Evolutionary conservation across 2,888 invertebrate species (phyloP).

Genomic region (Mimas tiliae): DNA sequence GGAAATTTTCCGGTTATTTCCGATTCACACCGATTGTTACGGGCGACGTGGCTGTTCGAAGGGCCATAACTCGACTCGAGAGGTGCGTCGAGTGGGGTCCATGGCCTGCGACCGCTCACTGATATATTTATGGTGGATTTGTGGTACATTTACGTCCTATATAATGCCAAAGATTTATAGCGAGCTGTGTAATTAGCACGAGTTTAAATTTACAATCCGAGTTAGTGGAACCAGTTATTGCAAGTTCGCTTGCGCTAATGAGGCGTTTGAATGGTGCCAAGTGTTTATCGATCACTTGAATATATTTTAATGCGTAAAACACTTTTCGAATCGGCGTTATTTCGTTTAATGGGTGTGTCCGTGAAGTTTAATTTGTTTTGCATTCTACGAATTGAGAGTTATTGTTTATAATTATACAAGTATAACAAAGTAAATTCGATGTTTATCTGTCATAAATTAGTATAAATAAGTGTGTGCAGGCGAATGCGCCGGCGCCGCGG

Average conservation of each 20-base stretch:
- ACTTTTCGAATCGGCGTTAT: constrained; percentile 1
- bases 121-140: constrained; percentile 71
- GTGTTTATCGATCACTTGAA: constrained; percentile 41
- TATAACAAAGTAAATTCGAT: constrained; percentile 49
- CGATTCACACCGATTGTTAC: constrained; percentile 81
- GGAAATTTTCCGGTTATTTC: constrained; percentile 83
- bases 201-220: constrained; percentile 64
- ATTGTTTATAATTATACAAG: constrained; percentile 28
- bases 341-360: not conserved
- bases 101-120: constrained; percentile 72
- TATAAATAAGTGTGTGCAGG: constrained; percentile 70
- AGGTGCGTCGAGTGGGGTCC: constrained; percentile 78
- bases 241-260: constrained; percentile 58
- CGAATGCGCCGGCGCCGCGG: constrained; percentile 79
- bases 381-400: constrained; percentile 21
- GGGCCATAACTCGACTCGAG: constrained; percentile 68
- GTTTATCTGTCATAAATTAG: constrained; percentile 81
- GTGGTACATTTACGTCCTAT: constrained; percentile 75
- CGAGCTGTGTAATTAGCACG: constrained; percentile 75
- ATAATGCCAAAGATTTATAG: constrained; percentile 76
- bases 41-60: constrained; percentile 64
- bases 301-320: constrained; percentile 12
- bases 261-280: constrained; percentile 49
- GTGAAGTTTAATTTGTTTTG: constrained; percentile 19
- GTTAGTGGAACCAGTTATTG: constrained; percentile 49